Evolutionary conservation across 2,888 invertebrate species (phyloP), one percentile per base, ranked within the genome.

Genomic region (Teleogryllus oceanicus): DNA sequence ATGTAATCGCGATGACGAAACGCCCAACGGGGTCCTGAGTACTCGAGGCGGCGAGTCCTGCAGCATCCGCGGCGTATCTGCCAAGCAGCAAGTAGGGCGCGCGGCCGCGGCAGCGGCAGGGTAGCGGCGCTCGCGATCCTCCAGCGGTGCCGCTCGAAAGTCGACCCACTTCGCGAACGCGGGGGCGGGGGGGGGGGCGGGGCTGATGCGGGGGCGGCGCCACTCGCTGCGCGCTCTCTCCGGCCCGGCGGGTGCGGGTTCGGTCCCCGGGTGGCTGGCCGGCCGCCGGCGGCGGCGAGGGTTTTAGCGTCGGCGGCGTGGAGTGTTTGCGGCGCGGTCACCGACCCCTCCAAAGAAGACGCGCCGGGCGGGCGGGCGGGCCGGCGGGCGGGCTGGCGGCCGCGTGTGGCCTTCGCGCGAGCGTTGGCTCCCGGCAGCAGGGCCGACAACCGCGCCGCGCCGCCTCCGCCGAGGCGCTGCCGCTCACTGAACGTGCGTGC

Each of bases 241-340:
- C 62, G 16, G 16, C 62, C 62, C 37, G 37, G 37, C 1, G 37
- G 37, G 37, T 62, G 13, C 62, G 16, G n/a, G n/a, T n/a, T n/a
- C 62, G n/a, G 16, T 62, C 16, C 62, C 62, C n/a, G 4, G 11
- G 16, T 4, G 62, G 62, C n/a, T 8, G 62, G 4, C 16, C 16
- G n/a, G 62, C 62, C 62, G 62, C 0, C 62, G 62, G 13, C 62
- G 62, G 50, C 50, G 77, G 50, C 51, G n/a, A 11, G 4, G 78
- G 50, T 24, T 37, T 21, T 78, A 50, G 50, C 50, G 77, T 49
- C 51, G 51, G 78, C 78, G 78, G 16, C 50, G 78, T 51, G 49
- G 51, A 51, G 78, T 78, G 78, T 78, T 78, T 78, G 78, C 74
- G 74, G 16, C 11, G 13, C 62, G 62, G 62, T 51, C 62, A 74